Percentiles rank a stretch among this genome's conserved stretches.
phyloP scores from a whole-genome alignment of 2,797 vertebrate species.

The Gobio occitaniae region DNA sequence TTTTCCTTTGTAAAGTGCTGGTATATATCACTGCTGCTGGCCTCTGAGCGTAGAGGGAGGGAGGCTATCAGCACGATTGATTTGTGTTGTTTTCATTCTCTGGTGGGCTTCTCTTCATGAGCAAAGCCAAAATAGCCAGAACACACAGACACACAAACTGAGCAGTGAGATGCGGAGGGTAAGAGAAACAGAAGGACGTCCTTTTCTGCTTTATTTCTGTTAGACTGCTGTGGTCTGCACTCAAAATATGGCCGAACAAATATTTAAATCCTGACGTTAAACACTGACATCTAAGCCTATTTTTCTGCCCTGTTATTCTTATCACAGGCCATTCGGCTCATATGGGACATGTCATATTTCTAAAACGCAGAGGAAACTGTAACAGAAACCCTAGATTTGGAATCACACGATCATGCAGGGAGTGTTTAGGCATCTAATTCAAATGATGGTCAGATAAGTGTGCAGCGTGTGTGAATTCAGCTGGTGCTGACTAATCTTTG shows the following conservation, averaged over 20 bases:
- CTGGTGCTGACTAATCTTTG: conserved; percentile 14
- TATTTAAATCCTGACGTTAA: conserved; percentile 33
- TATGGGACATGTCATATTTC: conserved; percentile 23
- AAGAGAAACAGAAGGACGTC: background rate
- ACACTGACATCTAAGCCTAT: conserved; percentile 21
- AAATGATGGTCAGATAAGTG: conserved; percentile 32
- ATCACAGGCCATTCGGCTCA: conserved; percentile 26
- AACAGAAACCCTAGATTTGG: conserved; percentile 14
- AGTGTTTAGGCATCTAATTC: conserved; percentile 23
- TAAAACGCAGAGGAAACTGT: background rate
- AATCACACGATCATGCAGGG: background rate
- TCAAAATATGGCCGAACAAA: conserved; percentile 10
- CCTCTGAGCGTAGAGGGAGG: conserved; percentile 24
- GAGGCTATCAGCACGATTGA: conserved; percentile 43
- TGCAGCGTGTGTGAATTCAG: background rate
- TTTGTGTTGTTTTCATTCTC: conserved; percentile 54
- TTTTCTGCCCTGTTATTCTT: conserved; percentile 35
- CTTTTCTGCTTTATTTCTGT: conserved; percentile 30
- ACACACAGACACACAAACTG: conserved; percentile 34
- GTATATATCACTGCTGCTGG: conserved; percentile 51
- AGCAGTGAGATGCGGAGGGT: background rate
- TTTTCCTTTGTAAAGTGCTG: conserved; percentile 58
- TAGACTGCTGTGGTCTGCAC: conserved; percentile 25
- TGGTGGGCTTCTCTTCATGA: conserved; percentile 39
- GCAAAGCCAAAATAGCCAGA: conserved; percentile 43